Evolutionary conservation across 2,113 vertebrate genomes (phyloP).

Genomic region (Raja brachyura): DNA sequence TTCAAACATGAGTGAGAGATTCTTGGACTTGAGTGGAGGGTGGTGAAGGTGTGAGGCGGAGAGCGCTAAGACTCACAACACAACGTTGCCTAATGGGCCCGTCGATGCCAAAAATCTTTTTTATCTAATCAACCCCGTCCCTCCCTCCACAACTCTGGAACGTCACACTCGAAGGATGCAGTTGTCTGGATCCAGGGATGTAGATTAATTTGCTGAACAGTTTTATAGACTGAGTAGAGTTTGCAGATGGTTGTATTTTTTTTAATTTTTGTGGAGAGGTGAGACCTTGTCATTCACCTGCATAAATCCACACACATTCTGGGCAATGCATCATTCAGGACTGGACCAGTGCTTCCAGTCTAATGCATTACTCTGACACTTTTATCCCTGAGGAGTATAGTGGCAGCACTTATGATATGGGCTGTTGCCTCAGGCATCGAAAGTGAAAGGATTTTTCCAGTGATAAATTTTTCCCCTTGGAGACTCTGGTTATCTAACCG

Average conservation of each 20-base stretch:
- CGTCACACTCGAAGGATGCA: not conserved
- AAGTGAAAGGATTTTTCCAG: not conserved
- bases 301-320: not conserved
- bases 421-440: not conserved
- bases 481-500: not conserved
- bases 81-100: not conserved
- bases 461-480: not conserved
- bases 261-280: not conserved
- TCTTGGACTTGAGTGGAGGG: not conserved
- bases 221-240: not conserved
- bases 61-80: not conserved
- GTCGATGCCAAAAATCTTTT: not conserved
- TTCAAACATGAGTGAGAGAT: not conserved
- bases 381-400: not conserved
- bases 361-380: not conserved
- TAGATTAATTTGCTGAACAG: not conserved
- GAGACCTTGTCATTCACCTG: not conserved
- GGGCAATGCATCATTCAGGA: not conserved
- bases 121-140: not conserved
- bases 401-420: not conserved
- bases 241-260: not conserved
- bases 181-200: not conserved
- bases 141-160: not conserved
- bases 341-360: not conserved
- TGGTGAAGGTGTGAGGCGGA: not conserved